These are phyloP conservation scores for Agapetus fuscipes DNA, from an alignment of 2,888 invertebrate genomes.

Conservation along the genomic window DNA sequence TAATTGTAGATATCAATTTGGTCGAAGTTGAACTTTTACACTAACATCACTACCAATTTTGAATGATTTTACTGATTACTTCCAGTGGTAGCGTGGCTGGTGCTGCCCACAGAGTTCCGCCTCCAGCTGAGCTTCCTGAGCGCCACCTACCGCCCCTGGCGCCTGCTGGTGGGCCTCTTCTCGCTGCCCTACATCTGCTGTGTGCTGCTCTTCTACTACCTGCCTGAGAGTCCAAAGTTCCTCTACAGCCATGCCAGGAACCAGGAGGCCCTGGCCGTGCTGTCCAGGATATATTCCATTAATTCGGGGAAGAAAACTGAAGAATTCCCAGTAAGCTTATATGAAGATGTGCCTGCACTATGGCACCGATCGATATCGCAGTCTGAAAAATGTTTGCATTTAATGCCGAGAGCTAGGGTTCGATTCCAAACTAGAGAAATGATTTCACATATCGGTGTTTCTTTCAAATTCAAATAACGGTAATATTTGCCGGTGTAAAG, in stretches of 20 bases:
- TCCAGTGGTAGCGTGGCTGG: constrained; percentile 15
- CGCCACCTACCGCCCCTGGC: constrained; percentile 22
- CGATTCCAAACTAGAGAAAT: too few relatives aligned
- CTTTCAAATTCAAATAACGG: too few relatives aligned
- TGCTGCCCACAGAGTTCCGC: constrained; percentile 12
- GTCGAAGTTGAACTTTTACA: too few relatives aligned
- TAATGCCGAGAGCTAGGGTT: too few relatives aligned
- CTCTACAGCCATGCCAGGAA: constrained; percentile 52
- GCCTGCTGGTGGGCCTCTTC: constrained; percentile 56
- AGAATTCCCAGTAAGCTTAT: constrained; percentile 40
- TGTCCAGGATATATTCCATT: constrained; percentile 49
- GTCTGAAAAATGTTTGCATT: too few relatives aligned
- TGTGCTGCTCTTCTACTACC: constrained; percentile 43
- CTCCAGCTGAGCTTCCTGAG: constrained; percentile 6
- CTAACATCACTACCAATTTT: too few relatives aligned
- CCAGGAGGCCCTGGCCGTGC: constrained; percentile 51
- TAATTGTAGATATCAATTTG: too few relatives aligned
- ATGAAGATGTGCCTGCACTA: too few relatives aligned
- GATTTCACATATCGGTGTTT: too few relatives aligned
- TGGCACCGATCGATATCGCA: too few relatives aligned
- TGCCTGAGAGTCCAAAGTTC: constrained; percentile 76
- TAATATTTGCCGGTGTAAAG: too few relatives aligned
- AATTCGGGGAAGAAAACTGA: constrained; percentile 33
- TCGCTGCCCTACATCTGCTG: constrained; percentile 48
- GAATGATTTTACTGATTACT: not conserved